Evolutionary conservation across 1,140 invertebrate species (phyloP), one percentile per base, ranked within the genome.

Genomic region (Oncopeltus fasciatus): DNA sequence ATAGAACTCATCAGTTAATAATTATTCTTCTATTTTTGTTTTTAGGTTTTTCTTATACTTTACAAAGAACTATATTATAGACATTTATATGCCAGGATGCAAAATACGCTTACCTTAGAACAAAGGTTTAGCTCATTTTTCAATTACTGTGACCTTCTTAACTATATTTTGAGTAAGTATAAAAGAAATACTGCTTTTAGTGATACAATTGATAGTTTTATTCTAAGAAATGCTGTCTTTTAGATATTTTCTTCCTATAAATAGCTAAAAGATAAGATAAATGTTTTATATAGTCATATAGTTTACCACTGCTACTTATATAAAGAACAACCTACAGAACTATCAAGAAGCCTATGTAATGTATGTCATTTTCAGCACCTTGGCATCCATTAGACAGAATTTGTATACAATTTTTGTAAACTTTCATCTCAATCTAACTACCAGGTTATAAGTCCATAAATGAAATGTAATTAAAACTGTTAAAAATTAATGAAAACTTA

Each of bases 61-160:
- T 99, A 99, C 76, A 97, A 95, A 73, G 96, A 99, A 74, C 76
- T 99, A 11, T 98, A 97, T 72, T 99, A 88, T 73, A 86, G 96
- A 56, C 95, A 99, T 73, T 92, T 99, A 61, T 98, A 99, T 73
- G 94, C 95, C 2, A 77, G 84, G 59, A 84, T 90, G 51, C 83
- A 87, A 63, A 86, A 85, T 11, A 89, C 89, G 0, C 92, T 94
- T 1, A 88, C 86, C 24, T 76, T 97, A 53, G 87, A 94, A 38
- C 91, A 98, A 71, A 81, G 95, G 62, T 89, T 95, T 73, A 86
- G 91, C 68, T 98, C 95, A 0, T 99, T 97, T 75, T 95, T 86
- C 74, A 99, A 98, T 75, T 99, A 99, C 71, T 98, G 95, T 75
- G 87, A 95, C 70, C 80, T 99, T 9, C 98, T 99, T 75, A 98